Evolutionary conservation across 2,888 invertebrate genomes (phyloP).

Genomic region (Euproctis similis): DNA sequence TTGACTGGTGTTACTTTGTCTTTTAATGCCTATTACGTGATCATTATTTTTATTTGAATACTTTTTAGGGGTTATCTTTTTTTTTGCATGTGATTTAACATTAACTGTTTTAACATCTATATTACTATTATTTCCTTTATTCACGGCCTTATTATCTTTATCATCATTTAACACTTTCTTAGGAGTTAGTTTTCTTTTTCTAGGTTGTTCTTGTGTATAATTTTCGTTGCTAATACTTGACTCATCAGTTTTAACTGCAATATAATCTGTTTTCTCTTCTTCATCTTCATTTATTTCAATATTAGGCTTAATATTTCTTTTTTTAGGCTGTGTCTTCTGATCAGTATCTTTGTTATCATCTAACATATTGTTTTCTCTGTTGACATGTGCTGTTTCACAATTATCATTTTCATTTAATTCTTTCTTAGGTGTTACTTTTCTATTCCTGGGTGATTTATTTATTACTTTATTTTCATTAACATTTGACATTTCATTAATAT

Average conservation of each 20-base stretch:
- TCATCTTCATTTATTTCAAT: background rate
- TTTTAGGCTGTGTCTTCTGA: no score
- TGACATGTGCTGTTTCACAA: no score
- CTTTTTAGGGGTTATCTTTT: no score
- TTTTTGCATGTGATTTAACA: no score
- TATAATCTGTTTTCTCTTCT: background rate
- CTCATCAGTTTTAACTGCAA: background rate
- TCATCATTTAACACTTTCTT: conserved; percentile 11
- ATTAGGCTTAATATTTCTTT: background rate
- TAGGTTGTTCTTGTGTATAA: conserved; percentile 12
- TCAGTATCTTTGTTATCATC: no score
- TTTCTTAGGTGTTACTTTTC: conserved; percentile 15
- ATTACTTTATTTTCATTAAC: conserved; percentile 3
- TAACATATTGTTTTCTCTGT: no score
- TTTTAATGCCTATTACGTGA: no score
- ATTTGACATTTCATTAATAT: conserved; percentile 3
- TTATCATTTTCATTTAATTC: no score
- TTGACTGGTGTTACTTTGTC: no score
- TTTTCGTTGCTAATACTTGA: conserved; percentile 2
- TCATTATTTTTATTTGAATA: no score
- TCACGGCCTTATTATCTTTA: conserved; percentile 1
- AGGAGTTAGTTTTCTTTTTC: conserved; percentile 20
- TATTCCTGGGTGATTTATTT: conserved; percentile 7
- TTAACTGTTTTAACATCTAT: background rate
- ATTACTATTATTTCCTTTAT: background rate